Evolutionary conservation across 1,140 invertebrate species (phyloP).

Genomic region (Leucophenga varia): DNA sequence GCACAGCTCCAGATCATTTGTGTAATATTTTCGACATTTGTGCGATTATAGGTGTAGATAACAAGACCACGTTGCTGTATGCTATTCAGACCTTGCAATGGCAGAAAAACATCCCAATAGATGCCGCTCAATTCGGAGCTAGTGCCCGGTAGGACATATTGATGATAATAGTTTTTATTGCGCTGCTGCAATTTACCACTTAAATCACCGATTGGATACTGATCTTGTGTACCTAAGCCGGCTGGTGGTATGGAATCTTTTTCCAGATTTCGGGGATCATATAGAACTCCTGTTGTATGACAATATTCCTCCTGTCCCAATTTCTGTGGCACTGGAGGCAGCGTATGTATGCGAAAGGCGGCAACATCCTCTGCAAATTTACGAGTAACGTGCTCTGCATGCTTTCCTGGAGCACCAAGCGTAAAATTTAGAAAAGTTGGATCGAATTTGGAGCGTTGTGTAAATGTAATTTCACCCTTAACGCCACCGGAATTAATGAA

Average conservation of each 20-base stretch:
- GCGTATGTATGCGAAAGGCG: slow-evolving; percentile 63
- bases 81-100: slow-evolving; percentile 77
- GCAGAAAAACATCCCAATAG: slow-evolving; percentile 84
- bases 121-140: slow-evolving; percentile 70
- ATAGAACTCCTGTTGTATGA: slow-evolving; percentile 67
- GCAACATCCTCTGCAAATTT: slow-evolving; percentile 59
- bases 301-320: slow-evolving; percentile 61
- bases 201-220: slow-evolving; percentile 85
- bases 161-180: slow-evolving; percentile 69
- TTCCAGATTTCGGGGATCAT: slow-evolving; percentile 68
- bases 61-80: slow-evolving; percentile 81
- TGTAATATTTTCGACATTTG: slow-evolving; percentile 57
- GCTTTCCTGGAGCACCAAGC: slow-evolving; percentile 57
- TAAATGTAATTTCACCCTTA: slow-evolving; percentile 75
- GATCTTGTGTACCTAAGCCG: slow-evolving; percentile 78
- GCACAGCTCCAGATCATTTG: slow-evolving; percentile 71
- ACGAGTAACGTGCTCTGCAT: slow-evolving; percentile 32
- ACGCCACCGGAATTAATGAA: slow-evolving; percentile 79
- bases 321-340: slow-evolving; percentile 65
- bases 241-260: slow-evolving; percentile 63
- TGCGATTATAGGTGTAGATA: slow-evolving; percentile 69
- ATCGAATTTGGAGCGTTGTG: slow-evolving; percentile 81
- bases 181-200: slow-evolving; percentile 81
- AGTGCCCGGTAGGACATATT: slow-evolving; percentile 65
- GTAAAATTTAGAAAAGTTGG: slow-evolving; percentile 80